phyloP scores from a whole-genome alignment of 2,113 vertebrate species.

The Epinephelus fuscoguttatus region DNA sequence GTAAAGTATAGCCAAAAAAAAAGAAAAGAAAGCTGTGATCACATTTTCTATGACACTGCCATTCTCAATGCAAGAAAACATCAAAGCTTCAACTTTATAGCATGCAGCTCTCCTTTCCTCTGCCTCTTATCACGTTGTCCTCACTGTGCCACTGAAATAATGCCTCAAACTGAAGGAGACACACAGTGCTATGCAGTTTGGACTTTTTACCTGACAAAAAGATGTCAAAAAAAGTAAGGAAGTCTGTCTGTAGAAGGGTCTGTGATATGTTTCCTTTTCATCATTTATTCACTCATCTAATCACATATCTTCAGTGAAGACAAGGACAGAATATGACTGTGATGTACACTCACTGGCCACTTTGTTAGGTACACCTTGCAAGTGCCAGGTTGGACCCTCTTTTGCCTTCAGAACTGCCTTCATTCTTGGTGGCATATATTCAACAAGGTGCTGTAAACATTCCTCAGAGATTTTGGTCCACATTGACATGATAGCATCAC shows the following conservation, averaged over 20 bases:
- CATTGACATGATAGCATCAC: too few relatives aligned
- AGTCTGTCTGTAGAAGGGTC: neutral
- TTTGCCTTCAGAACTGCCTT: too few relatives aligned
- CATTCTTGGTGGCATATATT: too few relatives aligned
- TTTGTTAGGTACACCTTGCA: too few relatives aligned
- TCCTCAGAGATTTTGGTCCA: too few relatives aligned
- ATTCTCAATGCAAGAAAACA: slow-evolving; percentile 11
- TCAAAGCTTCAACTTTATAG: slow-evolving; percentile 24
- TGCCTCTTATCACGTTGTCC: neutral
- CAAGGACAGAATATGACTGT: neutral
- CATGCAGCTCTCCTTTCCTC: neutral
- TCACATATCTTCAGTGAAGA: neutral
- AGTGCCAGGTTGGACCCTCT: too few relatives aligned
- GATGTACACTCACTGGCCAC: too few relatives aligned
- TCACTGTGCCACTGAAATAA: slow-evolving; percentile 12
- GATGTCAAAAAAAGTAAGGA: neutral
- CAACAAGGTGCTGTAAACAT: too few relatives aligned
- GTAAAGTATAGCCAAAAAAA: neutral
- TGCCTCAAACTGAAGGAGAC: slow-evolving; percentile 3
- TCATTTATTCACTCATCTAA: neutral
- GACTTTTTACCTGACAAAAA: neutral
- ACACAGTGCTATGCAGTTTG: neutral
- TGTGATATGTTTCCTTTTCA: neutral
- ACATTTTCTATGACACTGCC: neutral
- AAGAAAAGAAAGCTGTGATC: slow-evolving; percentile 3